phyloP scores from a whole-genome alignment of 2,113 vertebrate species.

The Ascaphus truei region DNA sequence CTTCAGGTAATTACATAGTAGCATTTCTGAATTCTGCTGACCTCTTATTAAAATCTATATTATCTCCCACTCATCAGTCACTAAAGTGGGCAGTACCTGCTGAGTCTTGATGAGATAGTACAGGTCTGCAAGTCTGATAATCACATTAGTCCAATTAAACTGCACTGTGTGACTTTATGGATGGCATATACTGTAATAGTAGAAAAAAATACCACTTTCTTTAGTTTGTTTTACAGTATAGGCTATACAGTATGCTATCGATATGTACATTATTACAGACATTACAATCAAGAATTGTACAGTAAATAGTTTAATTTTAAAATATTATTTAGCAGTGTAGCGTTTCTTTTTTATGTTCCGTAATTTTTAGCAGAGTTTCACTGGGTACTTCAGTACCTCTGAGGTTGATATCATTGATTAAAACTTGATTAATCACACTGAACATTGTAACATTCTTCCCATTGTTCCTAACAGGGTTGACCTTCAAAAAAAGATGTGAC shows the following conservation, averaged over 20 bases:
- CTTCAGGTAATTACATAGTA: conserved; percentile 49
- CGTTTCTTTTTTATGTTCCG: not conserved
- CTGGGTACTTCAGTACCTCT: not conserved
- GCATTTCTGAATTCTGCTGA: conserved; percentile 41
- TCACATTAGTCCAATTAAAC: conserved; percentile 57
- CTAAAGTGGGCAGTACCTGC: conserved; percentile 47
- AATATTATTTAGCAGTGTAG: conserved; percentile 9
- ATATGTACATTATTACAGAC: conserved; percentile 32
- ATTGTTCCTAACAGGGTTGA: not conserved
- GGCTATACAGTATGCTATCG: not conserved
- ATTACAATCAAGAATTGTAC: conserved; percentile 33
- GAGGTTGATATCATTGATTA: not conserved
- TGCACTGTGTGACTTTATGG: conserved; percentile 44
- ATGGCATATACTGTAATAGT: conserved; percentile 41
- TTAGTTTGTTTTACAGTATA: conserved; percentile 37
- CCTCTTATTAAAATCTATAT: conserved; percentile 49
- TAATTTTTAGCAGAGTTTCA: not conserved
- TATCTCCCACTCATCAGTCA: conserved; percentile 43
- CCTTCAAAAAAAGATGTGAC: not conserved
- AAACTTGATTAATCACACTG: not conserved
- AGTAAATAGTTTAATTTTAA: conserved; percentile 42
- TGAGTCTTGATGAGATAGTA: conserved; percentile 56
- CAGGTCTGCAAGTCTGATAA: conserved; percentile 52
- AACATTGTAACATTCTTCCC: not conserved
- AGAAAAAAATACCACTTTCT: conserved; percentile 41